phyloP scores from a whole-genome alignment of 2,888 invertebrate genomes.

The Polylopha cassiicola region DNA sequence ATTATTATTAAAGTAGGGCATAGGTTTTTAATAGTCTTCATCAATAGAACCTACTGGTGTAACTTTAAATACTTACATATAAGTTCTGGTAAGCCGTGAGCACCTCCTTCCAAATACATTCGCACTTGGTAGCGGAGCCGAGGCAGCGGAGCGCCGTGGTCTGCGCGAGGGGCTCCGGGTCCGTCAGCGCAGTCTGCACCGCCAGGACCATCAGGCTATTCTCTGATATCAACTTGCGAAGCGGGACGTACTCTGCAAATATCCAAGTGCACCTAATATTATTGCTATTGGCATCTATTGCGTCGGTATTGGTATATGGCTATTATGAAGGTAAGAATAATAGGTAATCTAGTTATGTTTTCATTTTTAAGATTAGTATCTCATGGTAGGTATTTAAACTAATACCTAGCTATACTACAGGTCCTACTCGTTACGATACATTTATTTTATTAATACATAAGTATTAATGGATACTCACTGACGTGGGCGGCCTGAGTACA shows the following conservation, averaged over 20 bases:
- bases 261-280: no score
- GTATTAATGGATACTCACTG: slow-evolving; percentile 66
- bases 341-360: no score
- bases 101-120: slow-evolving; percentile 36
- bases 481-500: slow-evolving; percentile 79
- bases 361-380: no score
- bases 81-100: slow-evolving; percentile 26
- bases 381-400: no score
- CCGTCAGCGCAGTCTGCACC: slow-evolving; percentile 30
- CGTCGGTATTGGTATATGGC: no score
- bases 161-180: slow-evolving; percentile 34
- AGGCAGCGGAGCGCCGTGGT: slow-evolving; percentile 35
- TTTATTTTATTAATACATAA: background rate
- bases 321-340: no score
- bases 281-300: no score
- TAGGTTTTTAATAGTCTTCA: no score
- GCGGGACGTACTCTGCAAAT: slow-evolving; percentile 24
- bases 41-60: no score
- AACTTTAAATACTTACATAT: slow-evolving; percentile 36
- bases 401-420: no score
- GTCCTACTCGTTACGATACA: no score
- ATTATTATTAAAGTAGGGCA: no score
- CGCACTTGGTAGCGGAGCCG: slow-evolving; percentile 35
- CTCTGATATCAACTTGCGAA: slow-evolving; percentile 18
- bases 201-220: slow-evolving; percentile 30